phyloP scores from a whole-genome alignment of 2,797 vertebrate genomes.

The Phyllotis vaccarum region DNA sequence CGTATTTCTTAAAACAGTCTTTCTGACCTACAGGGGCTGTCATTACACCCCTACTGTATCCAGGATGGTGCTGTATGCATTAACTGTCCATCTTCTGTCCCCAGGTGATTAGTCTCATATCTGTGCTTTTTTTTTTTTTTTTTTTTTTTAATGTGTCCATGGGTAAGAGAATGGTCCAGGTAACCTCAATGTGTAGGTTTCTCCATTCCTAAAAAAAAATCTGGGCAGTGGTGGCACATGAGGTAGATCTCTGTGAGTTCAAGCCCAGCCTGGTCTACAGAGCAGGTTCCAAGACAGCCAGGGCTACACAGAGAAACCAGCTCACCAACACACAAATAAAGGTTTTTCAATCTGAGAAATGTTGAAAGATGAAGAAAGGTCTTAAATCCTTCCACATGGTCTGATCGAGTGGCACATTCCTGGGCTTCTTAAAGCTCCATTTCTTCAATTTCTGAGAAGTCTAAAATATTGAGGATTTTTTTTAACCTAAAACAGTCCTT shows the following conservation, averaged over 20 bases:
- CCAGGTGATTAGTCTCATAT: conserved; percentile 79
- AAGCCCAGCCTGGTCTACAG: background rate
- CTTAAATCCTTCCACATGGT: conserved; percentile 44
- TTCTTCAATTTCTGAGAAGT: conserved; percentile 52
- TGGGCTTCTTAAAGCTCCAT: conserved; percentile 12
- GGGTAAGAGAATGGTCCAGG: conserved; percentile 73
- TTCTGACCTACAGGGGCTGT: conserved; percentile 76
- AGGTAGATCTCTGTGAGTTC: background rate
- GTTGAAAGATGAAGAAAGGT: conserved; percentile 45
- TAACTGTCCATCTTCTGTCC: conserved; percentile 80
- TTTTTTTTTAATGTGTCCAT: conserved; percentile 73
- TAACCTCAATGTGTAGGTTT: conserved; percentile 47
- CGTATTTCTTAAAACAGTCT: conserved; percentile 80
- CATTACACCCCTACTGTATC: conserved; percentile 78
- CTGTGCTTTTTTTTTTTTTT: conserved; percentile 86
- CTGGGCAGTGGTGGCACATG: background rate
- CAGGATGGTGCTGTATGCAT: conserved; percentile 87
- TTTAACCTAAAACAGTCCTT: conserved; percentile 57
- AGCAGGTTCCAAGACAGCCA: background rate
- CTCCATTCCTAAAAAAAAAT: background rate
- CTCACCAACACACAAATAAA: background rate
- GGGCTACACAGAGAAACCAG: background rate
- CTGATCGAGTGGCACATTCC: conserved; percentile 25
- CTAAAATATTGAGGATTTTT: conserved; percentile 11
- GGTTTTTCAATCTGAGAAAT: conserved; percentile 33